Evolutionary conservation across 2,113 vertebrate genomes (phyloP).

Genomic region (Leiothrix lutea): DNA sequence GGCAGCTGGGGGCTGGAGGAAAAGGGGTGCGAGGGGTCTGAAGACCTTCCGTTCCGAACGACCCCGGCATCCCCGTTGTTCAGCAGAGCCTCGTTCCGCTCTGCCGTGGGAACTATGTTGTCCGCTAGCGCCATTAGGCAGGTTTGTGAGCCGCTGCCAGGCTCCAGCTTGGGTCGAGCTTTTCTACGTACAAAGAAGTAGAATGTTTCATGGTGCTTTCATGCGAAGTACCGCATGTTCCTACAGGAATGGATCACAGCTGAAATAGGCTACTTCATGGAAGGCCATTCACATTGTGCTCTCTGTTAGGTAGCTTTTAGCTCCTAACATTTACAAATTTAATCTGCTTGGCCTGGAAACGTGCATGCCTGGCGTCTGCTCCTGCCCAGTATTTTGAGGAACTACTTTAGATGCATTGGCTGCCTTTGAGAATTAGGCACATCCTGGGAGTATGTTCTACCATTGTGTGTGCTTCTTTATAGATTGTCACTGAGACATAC

Average conservation of each 20-base stretch:
- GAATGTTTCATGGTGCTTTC: not conserved
- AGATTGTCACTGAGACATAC: too few relatives aligned
- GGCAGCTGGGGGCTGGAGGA: not conserved
- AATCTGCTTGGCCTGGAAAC: not conserved
- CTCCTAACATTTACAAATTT: not conserved
- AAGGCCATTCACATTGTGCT: fast-evolving
- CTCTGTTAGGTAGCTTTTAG: fast-evolving
- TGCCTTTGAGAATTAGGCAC: not conserved
- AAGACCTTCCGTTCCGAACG: fast-evolving
- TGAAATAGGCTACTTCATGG: fast-evolving
- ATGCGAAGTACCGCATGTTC: fast-evolving
- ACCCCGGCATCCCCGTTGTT: fast-evolving
- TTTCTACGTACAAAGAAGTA: fast-evolving
- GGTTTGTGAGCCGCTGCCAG: fast-evolving
- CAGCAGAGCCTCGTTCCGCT: fast-evolving
- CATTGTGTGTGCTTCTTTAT: not conserved
- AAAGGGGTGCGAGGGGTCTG: fast-evolving
- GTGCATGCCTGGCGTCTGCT: fast-evolving
- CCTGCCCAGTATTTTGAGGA: not conserved
- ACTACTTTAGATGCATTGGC: not conserved
- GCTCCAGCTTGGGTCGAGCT: too few relatives aligned
- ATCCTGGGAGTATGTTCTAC: not conserved
- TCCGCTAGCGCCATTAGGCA: fast-evolving
- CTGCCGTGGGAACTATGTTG: fast-evolving
- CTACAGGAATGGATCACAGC: fast-evolving